Percentiles rank a stretch among this genome's conserved stretches.
Conservation (phyloP, 2,113 vertebrate species). For the Maccullochella peelii region DNA sequence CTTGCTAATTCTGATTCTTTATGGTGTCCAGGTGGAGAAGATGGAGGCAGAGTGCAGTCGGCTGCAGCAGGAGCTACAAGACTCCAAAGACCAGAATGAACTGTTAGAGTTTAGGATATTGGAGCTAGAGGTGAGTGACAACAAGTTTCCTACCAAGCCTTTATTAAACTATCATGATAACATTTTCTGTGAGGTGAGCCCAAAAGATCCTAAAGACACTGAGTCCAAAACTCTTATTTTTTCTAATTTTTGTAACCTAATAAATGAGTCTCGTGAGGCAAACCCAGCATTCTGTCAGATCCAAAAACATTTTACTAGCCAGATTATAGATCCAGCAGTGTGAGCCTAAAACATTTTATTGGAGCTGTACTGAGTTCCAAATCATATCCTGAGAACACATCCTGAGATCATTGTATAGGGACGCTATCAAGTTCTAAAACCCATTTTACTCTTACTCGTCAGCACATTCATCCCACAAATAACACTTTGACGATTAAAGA, state of each 20-base stretch:
- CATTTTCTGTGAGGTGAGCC: not conserved
- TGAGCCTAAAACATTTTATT: not conserved
- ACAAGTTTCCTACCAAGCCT: not conserved
- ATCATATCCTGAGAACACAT: not conserved
- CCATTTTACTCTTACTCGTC: no score
- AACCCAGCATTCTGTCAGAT: no score
- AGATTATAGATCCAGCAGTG: not conserved
- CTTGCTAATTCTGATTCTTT: slow-evolving; percentile 5
- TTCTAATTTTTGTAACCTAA: no score
- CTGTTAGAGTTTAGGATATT: slow-evolving; percentile 97
- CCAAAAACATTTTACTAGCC: no score
- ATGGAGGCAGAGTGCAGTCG: slow-evolving; percentile 88
- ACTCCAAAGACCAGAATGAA: slow-evolving; percentile 97
- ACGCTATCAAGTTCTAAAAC: no score
- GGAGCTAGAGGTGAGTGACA: slow-evolving; percentile 90
- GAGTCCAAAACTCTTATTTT: not conserved
- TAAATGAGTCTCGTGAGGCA: no score
- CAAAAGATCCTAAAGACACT: not conserved
- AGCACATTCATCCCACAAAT: no score
- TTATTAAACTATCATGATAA: not conserved
- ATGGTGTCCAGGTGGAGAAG: slow-evolving; percentile 89
- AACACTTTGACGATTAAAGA: no score
- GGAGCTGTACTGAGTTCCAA: not conserved
- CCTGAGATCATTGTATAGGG: not conserved
- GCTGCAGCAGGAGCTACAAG: slow-evolving; percentile 94